A percentile compares a stretch with the other conserved stretches of the same genome.
Conservation (phyloP, 1,140 invertebrate genomes). For the Drosophila athabasca region DNA sequence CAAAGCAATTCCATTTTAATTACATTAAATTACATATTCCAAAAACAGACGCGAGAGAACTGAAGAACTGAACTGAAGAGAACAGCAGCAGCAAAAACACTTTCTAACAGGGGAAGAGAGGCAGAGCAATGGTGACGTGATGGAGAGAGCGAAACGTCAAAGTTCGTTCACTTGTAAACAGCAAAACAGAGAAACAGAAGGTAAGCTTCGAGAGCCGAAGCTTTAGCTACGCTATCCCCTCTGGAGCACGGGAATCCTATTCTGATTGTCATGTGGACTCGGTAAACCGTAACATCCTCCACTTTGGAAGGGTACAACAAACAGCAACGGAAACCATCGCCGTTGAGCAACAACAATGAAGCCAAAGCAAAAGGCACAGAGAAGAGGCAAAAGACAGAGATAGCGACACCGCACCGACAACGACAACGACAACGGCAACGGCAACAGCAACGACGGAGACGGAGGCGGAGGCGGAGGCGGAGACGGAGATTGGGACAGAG, state of each 20-base stretch:
- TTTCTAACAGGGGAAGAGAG: constrained; percentile 46
- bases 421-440: not conserved
- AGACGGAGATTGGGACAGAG: constrained; percentile 6
- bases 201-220: no score
- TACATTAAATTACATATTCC: constrained; percentile 69
- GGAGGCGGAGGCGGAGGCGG: not conserved
- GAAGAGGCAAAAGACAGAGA: not conserved
- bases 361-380: constrained; percentile 4
- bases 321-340: constrained; percentile 43
- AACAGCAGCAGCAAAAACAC: constrained; percentile 55
- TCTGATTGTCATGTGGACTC: no score
- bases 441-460: not conserved
- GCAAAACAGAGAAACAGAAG: constrained; percentile 60
- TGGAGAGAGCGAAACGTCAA: constrained; percentile 54
- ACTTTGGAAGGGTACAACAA: constrained; percentile 7
- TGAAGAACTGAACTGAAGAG: constrained; percentile 19
- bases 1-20: constrained; percentile 64
- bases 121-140: constrained; percentile 2
- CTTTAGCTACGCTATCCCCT: no score
- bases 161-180: constrained; percentile 81
- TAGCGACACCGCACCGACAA: not conserved
- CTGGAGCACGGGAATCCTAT: no score
- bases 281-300: no score
- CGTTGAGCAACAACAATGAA: constrained; percentile 63
- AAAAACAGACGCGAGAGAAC: constrained; percentile 35